Conservation (phyloP, 2,888 invertebrate genomes). For the Tholera decimalis region DNA sequence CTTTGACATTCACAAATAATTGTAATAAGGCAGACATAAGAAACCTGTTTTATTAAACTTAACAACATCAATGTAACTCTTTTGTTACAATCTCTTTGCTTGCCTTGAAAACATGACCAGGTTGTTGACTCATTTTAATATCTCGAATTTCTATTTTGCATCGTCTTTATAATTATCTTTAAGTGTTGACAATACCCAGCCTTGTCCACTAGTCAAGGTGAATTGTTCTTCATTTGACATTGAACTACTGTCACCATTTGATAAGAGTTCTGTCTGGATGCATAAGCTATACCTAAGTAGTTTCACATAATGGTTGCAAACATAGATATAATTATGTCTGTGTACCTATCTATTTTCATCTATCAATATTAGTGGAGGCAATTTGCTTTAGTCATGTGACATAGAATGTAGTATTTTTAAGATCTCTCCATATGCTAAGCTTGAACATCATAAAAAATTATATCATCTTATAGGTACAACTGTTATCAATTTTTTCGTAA, state of each 20-base stretch:
- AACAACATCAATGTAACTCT: slow-evolving; percentile 20
- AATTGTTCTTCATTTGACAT: slow-evolving; percentile 68
- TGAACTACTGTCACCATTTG: slow-evolving; percentile 68
- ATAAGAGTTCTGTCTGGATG: slow-evolving; percentile 50
- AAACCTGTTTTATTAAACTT: slow-evolving; percentile 6
- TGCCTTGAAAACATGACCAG: slow-evolving; percentile 39
- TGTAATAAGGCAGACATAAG: slow-evolving; percentile 8
- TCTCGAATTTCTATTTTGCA: slow-evolving; percentile 44
- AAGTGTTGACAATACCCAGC: slow-evolving; percentile 57
- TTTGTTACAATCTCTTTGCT: slow-evolving; percentile 39
- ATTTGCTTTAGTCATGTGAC: slow-evolving; percentile 48
- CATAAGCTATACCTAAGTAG: slow-evolving; percentile 28
- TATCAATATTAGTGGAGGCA: slow-evolving; percentile 42
- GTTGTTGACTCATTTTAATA: slow-evolving; percentile 33
- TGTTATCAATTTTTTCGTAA: slow-evolving; percentile 32
- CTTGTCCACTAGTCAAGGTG: slow-evolving; percentile 71
- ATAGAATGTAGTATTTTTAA: slow-evolving; percentile 38
- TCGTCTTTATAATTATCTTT: slow-evolving; percentile 48
- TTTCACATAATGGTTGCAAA: slow-evolving; percentile 19
- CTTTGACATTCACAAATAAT: background rate
- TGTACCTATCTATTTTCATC: slow-evolving; percentile 34
- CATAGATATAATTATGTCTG: slow-evolving; percentile 16
- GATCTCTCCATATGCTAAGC: slow-evolving; percentile 38
- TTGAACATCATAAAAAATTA: slow-evolving; percentile 25
- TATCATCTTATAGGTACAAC: slow-evolving; percentile 16